Base-by-base conservation (phyloP, 2,888 invertebrate genomes). In the Geotrupes spiniger region DNA sequence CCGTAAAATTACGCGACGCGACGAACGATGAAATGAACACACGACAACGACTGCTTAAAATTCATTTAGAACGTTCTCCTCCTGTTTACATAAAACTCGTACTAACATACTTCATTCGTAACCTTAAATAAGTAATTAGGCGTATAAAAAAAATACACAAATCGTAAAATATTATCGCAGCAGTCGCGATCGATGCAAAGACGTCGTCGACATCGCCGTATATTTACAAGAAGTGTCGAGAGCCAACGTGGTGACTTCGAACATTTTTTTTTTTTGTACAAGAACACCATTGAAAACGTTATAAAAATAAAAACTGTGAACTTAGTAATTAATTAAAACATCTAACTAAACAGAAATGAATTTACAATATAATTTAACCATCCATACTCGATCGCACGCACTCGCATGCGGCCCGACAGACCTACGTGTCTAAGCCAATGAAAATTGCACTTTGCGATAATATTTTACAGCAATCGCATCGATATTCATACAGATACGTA, bases 161-260 rank as follows among this genome's bases (percentile, higher is more conserved):
- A 49, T 42, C 49, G 67, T 69, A 69, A 69, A 69, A 68, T 68
- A 69, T 64, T 69, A 69, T 66, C 67, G 68, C 68, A 68, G 65
- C 57, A 52, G 36, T 9, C 12, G 9, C 3, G 37, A 37, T 29
- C 28, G 37, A 44, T 37, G 27, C 25, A 33, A 25, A 14, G 31
- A 25, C 27, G 21, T 38, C 11, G 21, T 11, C 17, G 31, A 38
- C 12, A 28, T 37, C 25, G 12, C 16, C 5, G 31, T 43, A 37
- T 21, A 44, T 44, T 27, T 44, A 44, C 38, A 44, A 16, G 36
- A 28, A 11, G 17, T 17, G 15, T 29, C 14, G 28, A 14, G n/a
- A 4, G 2, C 36, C 28, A 38, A 44, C 11, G 12, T 17, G 17
- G 5, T 31, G 14, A 21, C 25, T 47, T 39, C 27, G 36, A 27